Percentiles rank a stretch among this genome's conserved stretches.
Evolutionary conservation across 37 sponge, comb jelly and placozoan species (phyloP).

Genomic region (Corticium candelabrum): DNA sequence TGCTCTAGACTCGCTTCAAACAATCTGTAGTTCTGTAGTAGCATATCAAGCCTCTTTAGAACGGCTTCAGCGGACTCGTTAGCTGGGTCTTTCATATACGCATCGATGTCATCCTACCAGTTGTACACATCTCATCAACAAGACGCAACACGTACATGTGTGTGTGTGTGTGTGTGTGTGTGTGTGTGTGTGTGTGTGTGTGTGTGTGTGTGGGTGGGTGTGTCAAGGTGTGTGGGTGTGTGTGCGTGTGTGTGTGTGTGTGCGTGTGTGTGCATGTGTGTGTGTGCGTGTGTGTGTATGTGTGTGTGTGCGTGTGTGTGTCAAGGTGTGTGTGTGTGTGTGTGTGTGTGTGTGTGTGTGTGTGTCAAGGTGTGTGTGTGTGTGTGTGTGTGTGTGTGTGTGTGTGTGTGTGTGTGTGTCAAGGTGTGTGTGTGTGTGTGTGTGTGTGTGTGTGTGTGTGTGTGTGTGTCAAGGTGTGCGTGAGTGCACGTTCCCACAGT

Average conservation of each 20-base stretch:
- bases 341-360: conserved; percentile 5
- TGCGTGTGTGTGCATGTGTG: not conserved
- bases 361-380: not conserved
- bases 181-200: conserved; percentile 1
- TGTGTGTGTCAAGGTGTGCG: no score
- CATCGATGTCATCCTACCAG: not conserved
- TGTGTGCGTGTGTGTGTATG: not conserved
- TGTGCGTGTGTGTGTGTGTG: conserved; percentile 5
- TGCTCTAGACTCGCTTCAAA: not conserved
- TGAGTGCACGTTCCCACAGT: no score
- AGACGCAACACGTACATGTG: no score
- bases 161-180: conserved; percentile 5
- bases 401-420: not conserved
- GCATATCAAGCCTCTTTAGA: not conserved
- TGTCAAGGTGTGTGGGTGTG: no score
- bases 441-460: not conserved
- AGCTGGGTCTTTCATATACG: not conserved
- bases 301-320: not conserved
- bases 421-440: not conserved
- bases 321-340: not conserved
- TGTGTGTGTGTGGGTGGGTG: no score
- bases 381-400: not conserved
- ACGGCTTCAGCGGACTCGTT: not conserved
- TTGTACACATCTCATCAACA: no score
- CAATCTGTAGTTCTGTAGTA: not conserved